These are phyloP conservation scores for Amyelois transitella DNA, from an alignment of 1,140 invertebrate genomes.

Conservation along the genomic window DNA sequence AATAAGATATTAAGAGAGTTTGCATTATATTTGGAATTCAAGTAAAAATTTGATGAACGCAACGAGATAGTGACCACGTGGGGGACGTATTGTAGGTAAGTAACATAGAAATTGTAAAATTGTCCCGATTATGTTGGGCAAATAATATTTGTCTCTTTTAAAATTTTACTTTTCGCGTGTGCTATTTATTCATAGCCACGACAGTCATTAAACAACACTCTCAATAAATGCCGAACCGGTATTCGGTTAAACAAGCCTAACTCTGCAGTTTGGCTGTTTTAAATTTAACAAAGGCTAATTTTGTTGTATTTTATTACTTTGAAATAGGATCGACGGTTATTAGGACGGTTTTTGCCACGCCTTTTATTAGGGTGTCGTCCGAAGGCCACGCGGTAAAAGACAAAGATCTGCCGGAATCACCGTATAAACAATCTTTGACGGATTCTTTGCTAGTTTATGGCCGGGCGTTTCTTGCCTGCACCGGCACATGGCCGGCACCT, in stretches of 20 bases:
- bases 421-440: constrained; percentile 66
- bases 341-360: constrained; percentile 68
- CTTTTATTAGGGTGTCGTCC: constrained; percentile 72
- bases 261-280: constrained; percentile 43
- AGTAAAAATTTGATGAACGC: too few relatives aligned
- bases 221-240: constrained; percentile 32
- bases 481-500: neutral
- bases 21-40: too few relatives aligned
- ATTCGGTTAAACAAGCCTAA: constrained; percentile 31
- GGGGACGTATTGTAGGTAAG: too few relatives aligned
- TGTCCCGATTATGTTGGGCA: too few relatives aligned
- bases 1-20: too few relatives aligned
- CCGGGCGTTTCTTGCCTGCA: constrained; percentile 8
- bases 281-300: constrained; percentile 71
- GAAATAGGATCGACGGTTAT: constrained; percentile 69
- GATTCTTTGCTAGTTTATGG: constrained; percentile 63
- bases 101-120: too few relatives aligned
- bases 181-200: neutral
- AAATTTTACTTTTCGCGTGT: neutral
- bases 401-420: constrained; percentile 63
- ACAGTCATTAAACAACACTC: constrained; percentile 47
- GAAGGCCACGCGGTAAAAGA: constrained; percentile 63
- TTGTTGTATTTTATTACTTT: constrained; percentile 72
- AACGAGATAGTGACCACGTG: too few relatives aligned
- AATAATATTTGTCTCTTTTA: too few relatives aligned